Percentiles rank a stretch among this genome's conserved stretches.
Evolutionary conservation across 2,113 vertebrate species (phyloP).

Genomic region (Corapipo altera): DNA sequence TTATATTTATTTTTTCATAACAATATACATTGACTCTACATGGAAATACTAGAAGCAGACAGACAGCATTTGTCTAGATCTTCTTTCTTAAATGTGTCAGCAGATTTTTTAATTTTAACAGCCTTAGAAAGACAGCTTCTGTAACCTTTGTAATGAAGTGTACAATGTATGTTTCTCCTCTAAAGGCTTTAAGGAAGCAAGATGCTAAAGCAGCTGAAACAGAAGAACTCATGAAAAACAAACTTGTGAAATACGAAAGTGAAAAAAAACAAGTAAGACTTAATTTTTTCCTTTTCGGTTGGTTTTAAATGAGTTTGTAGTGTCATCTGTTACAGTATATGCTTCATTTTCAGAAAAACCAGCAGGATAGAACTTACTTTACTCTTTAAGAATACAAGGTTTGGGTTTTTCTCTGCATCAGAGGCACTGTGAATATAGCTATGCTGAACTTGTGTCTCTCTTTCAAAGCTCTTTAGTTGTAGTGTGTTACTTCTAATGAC

Average conservation of each 20-base stretch:
- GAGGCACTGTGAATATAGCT: not conserved
- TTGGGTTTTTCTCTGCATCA: not conserved
- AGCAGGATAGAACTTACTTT: not conserved
- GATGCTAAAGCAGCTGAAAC: constrained; percentile 73
- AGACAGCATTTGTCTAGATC: not conserved
- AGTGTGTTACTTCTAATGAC: not conserved
- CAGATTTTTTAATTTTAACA: not conserved
- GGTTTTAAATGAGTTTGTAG: not conserved
- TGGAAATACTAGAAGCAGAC: not conserved
- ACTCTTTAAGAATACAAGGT: not conserved
- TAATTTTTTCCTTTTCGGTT: not conserved
- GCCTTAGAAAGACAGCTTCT: not conserved
- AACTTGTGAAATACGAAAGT: constrained; percentile 79
- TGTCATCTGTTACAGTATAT: not conserved
- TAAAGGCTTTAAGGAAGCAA: constrained; percentile 79
- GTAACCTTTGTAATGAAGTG: not conserved
- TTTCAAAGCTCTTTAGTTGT: not conserved
- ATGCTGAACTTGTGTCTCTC: not conserved
- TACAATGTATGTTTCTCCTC: not conserved
- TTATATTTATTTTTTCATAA: not conserved
- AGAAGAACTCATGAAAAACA: constrained; percentile 75
- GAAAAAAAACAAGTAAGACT: constrained; percentile 82
- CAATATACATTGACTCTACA: not conserved
- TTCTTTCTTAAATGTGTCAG: not conserved
- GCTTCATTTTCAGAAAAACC: not conserved